Evolutionary conservation across 2,888 invertebrate genomes (phyloP).

Genomic region (Pseudeuparius sepicola): DNA sequence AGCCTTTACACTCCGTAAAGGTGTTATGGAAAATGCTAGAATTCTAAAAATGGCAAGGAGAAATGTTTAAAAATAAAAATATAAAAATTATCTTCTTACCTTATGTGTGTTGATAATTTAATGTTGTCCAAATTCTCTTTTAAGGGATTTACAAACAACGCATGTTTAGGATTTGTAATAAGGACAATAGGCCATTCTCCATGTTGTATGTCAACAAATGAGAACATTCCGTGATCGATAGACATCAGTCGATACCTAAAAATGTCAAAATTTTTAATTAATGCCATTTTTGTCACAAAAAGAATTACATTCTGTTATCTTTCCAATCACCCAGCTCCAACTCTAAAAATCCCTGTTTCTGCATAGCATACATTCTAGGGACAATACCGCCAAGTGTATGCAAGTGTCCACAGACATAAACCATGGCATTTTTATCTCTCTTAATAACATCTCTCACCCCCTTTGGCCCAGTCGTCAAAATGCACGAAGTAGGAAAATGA

Average conservation of each 20-base stretch:
- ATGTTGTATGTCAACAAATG: conserved; percentile 70
- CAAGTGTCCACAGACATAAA: conserved; percentile 83
- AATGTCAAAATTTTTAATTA: conserved; percentile 6
- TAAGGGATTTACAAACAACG: conserved; percentile 58
- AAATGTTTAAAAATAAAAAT: conserved; percentile 4
- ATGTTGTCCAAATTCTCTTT: conserved; percentile 63
- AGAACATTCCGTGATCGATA: conserved; percentile 83
- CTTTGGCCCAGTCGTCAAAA: conserved; percentile 50
- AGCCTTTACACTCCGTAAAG: conserved; percentile 55
- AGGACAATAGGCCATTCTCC: conserved; percentile 72
- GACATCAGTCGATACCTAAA: conserved; percentile 66
- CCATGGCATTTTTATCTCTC: conserved; percentile 51
- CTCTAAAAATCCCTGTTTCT: conserved; percentile 73
- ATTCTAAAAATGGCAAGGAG: conserved; percentile 44
- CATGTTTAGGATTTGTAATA: conserved; percentile 86
- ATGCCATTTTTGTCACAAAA: background rate
- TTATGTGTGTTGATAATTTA: conserved; percentile 63
- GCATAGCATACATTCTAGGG: conserved; percentile 77
- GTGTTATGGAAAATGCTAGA: conserved; percentile 63
- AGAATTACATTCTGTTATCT: conserved; percentile 68
- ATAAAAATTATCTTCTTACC: conserved; percentile 40
- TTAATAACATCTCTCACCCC: conserved; percentile 50
- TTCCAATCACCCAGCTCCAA: conserved; percentile 91
- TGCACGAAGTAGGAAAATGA: conserved; percentile 86
- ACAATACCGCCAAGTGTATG: conserved; percentile 74